A percentile compares a stretch with the other conserved stretches of the same genome.
Evolutionary conservation across 1,140 invertebrate genomes (phyloP).

Genomic region (Drosophila nebulosa): DNA sequence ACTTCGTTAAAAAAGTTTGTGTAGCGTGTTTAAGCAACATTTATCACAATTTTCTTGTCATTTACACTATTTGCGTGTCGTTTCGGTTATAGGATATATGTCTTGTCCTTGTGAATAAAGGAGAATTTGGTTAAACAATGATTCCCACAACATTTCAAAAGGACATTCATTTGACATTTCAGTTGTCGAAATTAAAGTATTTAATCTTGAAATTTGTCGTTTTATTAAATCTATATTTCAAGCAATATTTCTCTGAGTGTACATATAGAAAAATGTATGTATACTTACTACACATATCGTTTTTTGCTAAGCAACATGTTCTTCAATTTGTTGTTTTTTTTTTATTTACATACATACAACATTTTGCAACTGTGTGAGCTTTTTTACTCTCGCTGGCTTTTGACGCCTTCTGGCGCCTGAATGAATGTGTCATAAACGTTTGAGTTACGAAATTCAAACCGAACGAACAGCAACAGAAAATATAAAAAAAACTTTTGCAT

Average conservation of each 20-base stretch:
- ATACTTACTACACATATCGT: conserved; percentile 3
- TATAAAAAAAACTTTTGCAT: conserved; percentile 35
- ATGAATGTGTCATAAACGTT: conserved; percentile 66
- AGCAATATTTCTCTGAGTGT: not conserved
- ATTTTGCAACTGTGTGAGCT: not conserved
- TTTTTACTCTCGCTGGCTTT: conserved; percentile 1
- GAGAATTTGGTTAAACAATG: no score
- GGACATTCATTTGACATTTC: no score
- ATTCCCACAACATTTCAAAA: no score
- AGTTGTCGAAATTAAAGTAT: no score
- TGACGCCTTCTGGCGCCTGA: conserved; percentile 33
- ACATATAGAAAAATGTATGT: conserved; percentile 1
- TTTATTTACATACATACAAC: not conserved
- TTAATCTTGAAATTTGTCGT: no score
- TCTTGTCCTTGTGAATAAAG: no score
- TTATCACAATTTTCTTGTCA: no score
- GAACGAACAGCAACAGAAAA: conserved; percentile 8
- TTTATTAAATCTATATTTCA: no score
- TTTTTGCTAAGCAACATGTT: conserved; percentile 26
- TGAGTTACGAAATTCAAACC: conserved; percentile 26
- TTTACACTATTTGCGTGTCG: no score
- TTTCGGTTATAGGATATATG: no score
- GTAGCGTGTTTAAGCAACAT: no score
- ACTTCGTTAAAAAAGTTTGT: no score
- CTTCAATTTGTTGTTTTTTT: conserved; percentile 52